phyloP scores from a whole-genome alignment of 2,888 invertebrate genomes.

The Incurvaria masculella region DNA sequence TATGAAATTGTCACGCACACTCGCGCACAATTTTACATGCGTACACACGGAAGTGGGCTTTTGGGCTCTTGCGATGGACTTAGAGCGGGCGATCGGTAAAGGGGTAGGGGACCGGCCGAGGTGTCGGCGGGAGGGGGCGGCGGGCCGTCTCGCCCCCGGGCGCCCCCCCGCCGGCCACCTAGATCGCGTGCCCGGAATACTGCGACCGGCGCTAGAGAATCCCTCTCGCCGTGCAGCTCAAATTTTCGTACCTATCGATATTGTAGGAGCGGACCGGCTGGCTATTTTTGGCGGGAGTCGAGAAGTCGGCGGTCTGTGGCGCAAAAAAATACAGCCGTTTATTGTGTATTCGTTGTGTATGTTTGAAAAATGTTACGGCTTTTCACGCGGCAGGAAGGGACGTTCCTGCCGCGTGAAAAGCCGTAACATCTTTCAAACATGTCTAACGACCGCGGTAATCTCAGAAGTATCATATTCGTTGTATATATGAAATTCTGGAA shows the following conservation, averaged over 20 bases:
- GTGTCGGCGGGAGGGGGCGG: slow-evolving; percentile 28
- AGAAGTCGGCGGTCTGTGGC: no score
- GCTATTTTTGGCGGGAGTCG: no score
- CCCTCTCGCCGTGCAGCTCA: slow-evolving; percentile 29
- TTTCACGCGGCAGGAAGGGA: no score
- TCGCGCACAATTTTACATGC: slow-evolving; percentile 15
- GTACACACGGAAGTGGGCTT: slow-evolving; percentile 24
- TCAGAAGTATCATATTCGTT: no score
- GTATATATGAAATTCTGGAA: no score
- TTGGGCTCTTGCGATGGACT: slow-evolving; percentile 30
- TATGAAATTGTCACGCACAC: slow-evolving; percentile 45
- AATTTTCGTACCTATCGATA: slow-evolving; percentile 53
- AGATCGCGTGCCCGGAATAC: slow-evolving; percentile 28
- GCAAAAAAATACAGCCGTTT: no score
- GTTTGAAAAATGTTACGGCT: no score
- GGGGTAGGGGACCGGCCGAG: slow-evolving; percentile 27
- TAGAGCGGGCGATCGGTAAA: slow-evolving; percentile 16
- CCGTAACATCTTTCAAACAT: no score
- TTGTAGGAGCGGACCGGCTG: no score
- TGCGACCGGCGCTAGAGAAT: slow-evolving; percentile 25
- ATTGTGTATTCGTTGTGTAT: no score
- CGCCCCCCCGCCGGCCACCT: slow-evolving; percentile 6
- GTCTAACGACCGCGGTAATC: no score
- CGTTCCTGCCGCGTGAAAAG: no score
- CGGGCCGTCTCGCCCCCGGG: slow-evolving; percentile 15